Evolutionary conservation across 2,797 vertebrate species (phyloP).

Genomic region (Rhynchonycteris naso): DNA sequence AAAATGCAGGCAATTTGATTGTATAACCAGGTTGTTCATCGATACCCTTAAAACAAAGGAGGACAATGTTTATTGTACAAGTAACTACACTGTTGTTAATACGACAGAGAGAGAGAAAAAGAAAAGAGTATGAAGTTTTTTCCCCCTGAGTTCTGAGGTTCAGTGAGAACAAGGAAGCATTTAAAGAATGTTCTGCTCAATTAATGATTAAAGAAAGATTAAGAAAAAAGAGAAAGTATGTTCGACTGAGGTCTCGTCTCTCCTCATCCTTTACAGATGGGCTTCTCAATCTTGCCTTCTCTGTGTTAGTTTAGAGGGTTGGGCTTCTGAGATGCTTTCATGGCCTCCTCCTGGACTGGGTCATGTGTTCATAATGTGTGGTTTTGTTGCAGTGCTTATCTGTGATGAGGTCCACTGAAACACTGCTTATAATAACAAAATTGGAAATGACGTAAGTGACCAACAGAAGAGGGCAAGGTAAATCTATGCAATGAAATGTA

Average conservation of each 20-base stretch:
- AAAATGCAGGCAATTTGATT: background rate
- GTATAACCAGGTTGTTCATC: background rate
- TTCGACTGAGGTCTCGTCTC: background rate
- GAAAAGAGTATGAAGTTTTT: background rate
- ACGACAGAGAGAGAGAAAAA: background rate
- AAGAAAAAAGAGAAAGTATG: constrained; percentile 6
- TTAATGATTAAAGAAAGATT: constrained; percentile 15
- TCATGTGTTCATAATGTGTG: background rate
- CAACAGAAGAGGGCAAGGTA: background rate
- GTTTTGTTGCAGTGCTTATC: background rate
- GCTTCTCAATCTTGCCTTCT: background rate
- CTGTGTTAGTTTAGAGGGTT: background rate
- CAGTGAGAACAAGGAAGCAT: background rate
- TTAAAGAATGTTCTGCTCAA: constrained; percentile 22
- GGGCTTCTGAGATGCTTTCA: background rate
- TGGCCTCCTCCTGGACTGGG: background rate
- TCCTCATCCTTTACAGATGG: background rate
- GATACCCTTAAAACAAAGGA: background rate
- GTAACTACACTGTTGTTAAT: background rate
- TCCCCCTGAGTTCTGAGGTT: background rate
- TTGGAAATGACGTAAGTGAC: background rate
- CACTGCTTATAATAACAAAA: background rate
- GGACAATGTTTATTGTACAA: background rate
- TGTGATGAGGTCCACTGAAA: background rate
- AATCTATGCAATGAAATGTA: background rate